Percentiles rank a stretch among this genome's conserved stretches.
phyloP scores from a whole-genome alignment of 1,140 invertebrate species.

The Octopus sinensis region DNA sequence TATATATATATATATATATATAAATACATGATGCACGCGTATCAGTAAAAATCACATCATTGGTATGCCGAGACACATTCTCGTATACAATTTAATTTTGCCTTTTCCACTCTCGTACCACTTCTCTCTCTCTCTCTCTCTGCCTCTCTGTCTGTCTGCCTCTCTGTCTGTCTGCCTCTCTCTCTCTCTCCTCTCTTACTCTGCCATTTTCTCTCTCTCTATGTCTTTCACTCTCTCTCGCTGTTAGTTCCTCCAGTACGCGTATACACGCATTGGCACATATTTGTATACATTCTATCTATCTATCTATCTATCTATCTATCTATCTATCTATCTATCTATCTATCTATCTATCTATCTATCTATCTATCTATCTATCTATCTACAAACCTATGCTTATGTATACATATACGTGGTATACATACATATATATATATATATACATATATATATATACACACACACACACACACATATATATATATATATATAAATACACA shows the following conservation, averaged over 20 bases:
- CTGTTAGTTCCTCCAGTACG: background rate
- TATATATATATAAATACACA: background rate
- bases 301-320: conserved; percentile 3
- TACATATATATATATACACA: background rate
- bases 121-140: background rate
- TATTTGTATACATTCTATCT: background rate
- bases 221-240: background rate
- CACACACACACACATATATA: background rate
- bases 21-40: background rate
- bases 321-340: background rate
- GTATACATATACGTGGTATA: background rate
- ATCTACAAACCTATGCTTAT: background rate
- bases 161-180: background rate
- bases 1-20: background rate
- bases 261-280: background rate
- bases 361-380: background rate
- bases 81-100: background rate
- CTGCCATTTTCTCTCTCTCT: background rate
- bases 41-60: background rate
- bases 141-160: background rate
- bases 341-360: background rate
- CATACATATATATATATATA: background rate
- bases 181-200: background rate
- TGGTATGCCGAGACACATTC: background rate
- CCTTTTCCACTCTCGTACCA: background rate